Evolutionary conservation across 2,888 invertebrate species (phyloP), one percentile per base, ranked within the genome.

Genomic region (Rugalucina vietnamica): DNA sequence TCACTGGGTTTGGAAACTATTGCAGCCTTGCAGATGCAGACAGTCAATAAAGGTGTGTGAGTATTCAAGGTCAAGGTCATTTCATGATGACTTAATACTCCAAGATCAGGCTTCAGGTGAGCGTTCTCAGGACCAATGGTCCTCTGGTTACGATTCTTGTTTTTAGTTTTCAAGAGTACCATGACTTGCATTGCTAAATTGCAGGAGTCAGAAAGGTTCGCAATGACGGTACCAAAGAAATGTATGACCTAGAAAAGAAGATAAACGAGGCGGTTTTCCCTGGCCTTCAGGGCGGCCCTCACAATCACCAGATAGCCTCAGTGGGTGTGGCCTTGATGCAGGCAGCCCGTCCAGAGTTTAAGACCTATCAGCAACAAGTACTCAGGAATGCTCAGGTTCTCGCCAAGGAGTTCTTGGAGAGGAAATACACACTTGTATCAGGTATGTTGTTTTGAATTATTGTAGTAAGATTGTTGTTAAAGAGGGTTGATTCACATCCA

Each of bases 281-380:
- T 0, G 98, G 98, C 0, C 96, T 99, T 71, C 99, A 99, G 95
- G 99, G 99, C 60, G 99, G 99, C 0, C 99, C 99, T 0, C 99
- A 99, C 94, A 98, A 99, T 94, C 97, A 99, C 95, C 97, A 98
- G n/a, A 99, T 99, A 89, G 98, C 98, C 95, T 95, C 94, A 87
- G 95, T 99, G 88, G 99, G 99, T 24, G 98, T 98, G 0, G 97
- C 98, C n/a, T 97, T 99, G 96, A 97, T 97, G 92, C 98, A 98
- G 95, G 97, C 97, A 0, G 96, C 96, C 85, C 96, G 97, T 0
- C 96, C 97, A 0, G 97, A 98, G 93, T 99, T 98, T 94, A 96
- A 96, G 73, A 95, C 96, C 1, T 99, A 99, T 94, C 98, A 98
- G 94, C 96, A 96, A 92, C 98, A 99, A 69, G 96, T 96, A 81